These are phyloP conservation scores for Thryonomys swinderianus DNA, from an alignment of 2,113 vertebrate genomes.

Conservation along the genomic window DNA sequence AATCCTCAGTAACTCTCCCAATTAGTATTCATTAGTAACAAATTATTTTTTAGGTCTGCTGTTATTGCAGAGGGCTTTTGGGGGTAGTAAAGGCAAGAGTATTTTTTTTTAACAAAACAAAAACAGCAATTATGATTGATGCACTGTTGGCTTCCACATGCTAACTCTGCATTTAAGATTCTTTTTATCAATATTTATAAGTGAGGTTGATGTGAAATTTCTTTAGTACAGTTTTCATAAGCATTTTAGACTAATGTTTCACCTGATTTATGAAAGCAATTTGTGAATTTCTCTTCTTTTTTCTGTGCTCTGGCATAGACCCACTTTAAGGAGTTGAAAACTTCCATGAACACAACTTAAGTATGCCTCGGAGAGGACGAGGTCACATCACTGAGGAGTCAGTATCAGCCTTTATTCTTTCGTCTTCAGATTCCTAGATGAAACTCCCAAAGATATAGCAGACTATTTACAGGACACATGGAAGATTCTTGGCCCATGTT, in stretches of 20 bases:
- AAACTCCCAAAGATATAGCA: neutral
- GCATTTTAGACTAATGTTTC: neutral
- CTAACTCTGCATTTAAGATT: conserved; percentile 37
- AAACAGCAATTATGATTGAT: neutral
- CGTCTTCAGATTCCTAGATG: neutral
- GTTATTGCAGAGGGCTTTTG: neutral
- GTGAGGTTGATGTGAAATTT: conserved; percentile 11
- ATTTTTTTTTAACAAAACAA: neutral
- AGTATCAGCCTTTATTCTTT: neutral
- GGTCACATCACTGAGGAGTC: neutral
- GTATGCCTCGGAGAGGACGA: neutral
- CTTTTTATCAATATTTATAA: conserved; percentile 18
- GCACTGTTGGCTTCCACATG: neutral
- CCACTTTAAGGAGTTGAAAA: neutral
- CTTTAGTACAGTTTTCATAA: conserved; percentile 33
- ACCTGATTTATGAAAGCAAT: conserved; percentile 52
- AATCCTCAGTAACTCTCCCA: neutral
- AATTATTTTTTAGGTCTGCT: neutral
- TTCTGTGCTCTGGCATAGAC: neutral
- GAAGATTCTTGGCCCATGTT: neutral
- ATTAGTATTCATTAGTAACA: neutral
- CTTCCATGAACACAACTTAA: neutral
- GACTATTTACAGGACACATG: no score
- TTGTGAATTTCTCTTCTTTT: neutral
- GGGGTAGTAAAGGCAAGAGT: neutral